Conservation (phyloP, 2,888 invertebrate genomes). For the Onthophagus sagittarius region DNA sequence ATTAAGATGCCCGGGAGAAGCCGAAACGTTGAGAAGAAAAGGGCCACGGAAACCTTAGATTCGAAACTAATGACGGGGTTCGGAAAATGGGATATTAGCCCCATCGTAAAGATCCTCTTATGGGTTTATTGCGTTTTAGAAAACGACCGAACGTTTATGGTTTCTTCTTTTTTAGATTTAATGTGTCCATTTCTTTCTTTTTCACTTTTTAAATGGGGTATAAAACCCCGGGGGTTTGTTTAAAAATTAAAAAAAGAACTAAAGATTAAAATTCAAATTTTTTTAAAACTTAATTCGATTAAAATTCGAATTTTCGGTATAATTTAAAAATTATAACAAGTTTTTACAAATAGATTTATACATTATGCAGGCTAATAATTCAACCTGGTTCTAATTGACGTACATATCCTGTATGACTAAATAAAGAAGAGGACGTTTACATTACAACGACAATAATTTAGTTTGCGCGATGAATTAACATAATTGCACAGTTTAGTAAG, state of each 20-base stretch:
- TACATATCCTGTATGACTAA: neutral
- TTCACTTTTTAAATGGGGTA: neutral
- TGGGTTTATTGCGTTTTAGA: neutral
- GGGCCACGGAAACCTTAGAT: neutral
- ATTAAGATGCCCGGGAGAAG: neutral
- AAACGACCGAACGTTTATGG: neutral
- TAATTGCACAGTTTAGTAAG: constrained; percentile 12
- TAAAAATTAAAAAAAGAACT: no score
- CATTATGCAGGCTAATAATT: neutral
- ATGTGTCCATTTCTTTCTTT: neutral
- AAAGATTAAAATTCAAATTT: no score
- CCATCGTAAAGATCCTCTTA: neutral
- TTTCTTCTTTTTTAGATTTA: neutral
- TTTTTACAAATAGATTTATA: neutral
- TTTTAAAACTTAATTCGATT: no score
- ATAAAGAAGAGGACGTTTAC: neutral
- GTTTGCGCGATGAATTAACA: neutral
- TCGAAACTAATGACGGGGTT: neutral
- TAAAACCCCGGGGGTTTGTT: no score
- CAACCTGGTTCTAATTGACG: neutral
- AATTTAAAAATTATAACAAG: no score
- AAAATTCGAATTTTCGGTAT: no score
- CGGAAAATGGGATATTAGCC: neutral
- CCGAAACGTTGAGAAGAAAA: neutral
- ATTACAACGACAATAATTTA: neutral